Evolutionary conservation across 2,888 invertebrate species (phyloP), one percentile per base, ranked within the genome.

Genomic region (Torymus tubicola): DNA sequence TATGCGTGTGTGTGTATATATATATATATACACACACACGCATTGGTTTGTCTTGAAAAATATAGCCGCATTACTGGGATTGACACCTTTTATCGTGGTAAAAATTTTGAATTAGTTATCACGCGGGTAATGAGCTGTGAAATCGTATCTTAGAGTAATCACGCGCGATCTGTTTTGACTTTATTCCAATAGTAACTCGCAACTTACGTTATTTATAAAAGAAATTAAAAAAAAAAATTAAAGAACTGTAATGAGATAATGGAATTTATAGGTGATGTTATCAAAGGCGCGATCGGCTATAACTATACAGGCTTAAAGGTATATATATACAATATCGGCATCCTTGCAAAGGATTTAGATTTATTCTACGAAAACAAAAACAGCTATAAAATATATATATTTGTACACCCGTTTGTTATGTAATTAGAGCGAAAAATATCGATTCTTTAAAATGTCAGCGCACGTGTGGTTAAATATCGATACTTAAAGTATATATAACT

Each of bases 51-150:
- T 31, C 31, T 3, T 31, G 31, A 31, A 31, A 31, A 31, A 8
- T 31, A 31, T 31, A 31, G 31, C 31, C 31, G 31, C 31, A 5
- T 31, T 24, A 18, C 8, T 2, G 74, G 13, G 31, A 75, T 67
- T 42, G 67, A 75, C 50, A 55, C 58, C 14, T 52, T 67, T 67
- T n/a, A 52, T 61, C 3, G 55, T n/a, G 31, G 14, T 18, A 74
- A 50, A 53, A 53, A 67, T 42, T 42, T 57, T 14, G 16, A 60
- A 16, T 67, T 5, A 69, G n/a, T 71, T 78, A 71, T 78, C 71
- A 52, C 10, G 13, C 16, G 31, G 31, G 24, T 69, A 79, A 73
- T 69, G 69, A 63, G 53, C 50, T 58, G 79, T 79, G 73, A 79
- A 79, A 79, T 63, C 55, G 24, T 69, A 70, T 64, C 71, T 63